phyloP scores from a whole-genome alignment of 2,113 vertebrate genomes.

The Alaudala cheleensis region DNA sequence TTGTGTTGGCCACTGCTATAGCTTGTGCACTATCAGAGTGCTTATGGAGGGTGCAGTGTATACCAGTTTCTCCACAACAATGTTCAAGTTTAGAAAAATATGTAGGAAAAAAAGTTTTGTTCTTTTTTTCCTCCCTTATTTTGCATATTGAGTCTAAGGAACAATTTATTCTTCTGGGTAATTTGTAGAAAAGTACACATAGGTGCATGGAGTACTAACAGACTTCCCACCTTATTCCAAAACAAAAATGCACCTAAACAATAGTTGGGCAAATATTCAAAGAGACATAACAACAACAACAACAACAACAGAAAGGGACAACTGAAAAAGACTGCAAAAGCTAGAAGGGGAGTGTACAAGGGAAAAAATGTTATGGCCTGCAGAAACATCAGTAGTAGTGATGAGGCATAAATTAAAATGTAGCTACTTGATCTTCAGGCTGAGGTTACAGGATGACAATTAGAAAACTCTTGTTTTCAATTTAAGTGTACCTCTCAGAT shows the following conservation, averaged over 20 bases:
- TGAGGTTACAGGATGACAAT: background rate
- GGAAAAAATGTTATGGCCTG: background rate
- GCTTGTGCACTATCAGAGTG: background rate
- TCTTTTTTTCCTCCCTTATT: background rate
- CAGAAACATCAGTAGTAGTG: background rate
- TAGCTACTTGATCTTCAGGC: background rate
- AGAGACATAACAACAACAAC: background rate
- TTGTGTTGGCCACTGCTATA: background rate
- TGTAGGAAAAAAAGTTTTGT: background rate
- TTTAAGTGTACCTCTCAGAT: background rate
- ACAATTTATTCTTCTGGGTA: background rate
- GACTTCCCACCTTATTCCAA: background rate
- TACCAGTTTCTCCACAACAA: fast-evolving
- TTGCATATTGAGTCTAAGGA: background rate
- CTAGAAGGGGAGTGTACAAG: background rate
- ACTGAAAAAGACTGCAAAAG: background rate
- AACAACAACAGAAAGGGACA: background rate
- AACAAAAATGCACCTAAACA: background rate
- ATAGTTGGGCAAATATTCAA: background rate
- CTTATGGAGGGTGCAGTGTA: background rate
- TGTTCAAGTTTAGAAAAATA: background rate
- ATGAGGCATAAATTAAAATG: background rate
- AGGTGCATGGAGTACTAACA: background rate
- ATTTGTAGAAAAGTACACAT: background rate
- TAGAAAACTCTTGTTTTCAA: background rate